Evolutionary conservation across 2,113 vertebrate species (phyloP).

Genomic region (Silurus meridionalis): DNA sequence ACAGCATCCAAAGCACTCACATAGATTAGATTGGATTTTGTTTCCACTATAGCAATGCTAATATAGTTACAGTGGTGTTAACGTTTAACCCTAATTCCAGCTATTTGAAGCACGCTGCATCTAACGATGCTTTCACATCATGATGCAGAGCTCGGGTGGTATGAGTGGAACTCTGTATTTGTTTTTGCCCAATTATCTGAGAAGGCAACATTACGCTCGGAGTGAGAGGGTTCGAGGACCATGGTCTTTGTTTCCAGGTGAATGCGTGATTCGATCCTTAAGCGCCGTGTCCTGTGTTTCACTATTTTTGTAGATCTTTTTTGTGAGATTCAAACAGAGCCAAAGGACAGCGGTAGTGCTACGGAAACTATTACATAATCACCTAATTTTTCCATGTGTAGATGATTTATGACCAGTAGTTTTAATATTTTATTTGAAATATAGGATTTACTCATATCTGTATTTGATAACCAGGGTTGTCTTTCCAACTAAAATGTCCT

Average conservation of each 20-base stretch:
- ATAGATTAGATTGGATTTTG: constrained; percentile 46
- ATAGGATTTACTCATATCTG: too few species aligned
- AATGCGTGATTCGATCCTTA: not conserved
- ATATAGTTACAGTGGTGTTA: not conserved
- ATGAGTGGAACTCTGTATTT: not conserved
- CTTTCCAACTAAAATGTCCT: too few species aligned
- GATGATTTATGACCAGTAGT: not conserved
- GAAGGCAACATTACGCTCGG: not conserved
- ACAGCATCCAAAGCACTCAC: constrained; percentile 57
- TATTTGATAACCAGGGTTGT: too few species aligned
- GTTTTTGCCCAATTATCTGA: not conserved
- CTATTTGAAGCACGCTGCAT: not conserved
- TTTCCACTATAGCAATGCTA: not conserved
- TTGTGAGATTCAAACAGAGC: not conserved
- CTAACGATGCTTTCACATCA: not conserved
- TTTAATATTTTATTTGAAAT: too few species aligned
- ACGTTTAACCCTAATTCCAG: not conserved
- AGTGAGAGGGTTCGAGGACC: not conserved
- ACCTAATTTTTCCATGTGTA: not conserved
- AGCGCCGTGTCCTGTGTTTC: not conserved
- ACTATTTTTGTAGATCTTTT: not conserved
- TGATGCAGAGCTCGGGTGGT: not conserved
- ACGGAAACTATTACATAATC: not conserved
- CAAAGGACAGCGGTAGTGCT: not conserved
- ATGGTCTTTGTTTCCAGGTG: not conserved